Evolutionary conservation across 2,113 vertebrate genomes (phyloP), one percentile per base, ranked within the genome.

Genomic region (Eclectus roratus): DNA sequence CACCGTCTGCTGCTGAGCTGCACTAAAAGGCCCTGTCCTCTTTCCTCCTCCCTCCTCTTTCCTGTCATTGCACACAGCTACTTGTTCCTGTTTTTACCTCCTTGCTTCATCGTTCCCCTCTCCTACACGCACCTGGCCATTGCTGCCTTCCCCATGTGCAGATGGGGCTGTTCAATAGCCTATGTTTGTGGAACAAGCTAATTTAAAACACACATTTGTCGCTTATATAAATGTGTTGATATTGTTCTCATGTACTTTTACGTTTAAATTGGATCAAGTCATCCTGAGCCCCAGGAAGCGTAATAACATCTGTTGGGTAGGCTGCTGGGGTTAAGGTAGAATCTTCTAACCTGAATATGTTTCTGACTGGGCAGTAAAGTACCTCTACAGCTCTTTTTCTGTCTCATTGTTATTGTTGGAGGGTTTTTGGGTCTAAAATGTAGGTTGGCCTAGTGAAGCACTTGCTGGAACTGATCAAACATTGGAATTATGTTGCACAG

Each of bases 171-270:
- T 79, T 90, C 53, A 90, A 35, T 80, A 83, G 46, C 71, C 76
- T 76, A 0, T 50, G 37, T 94, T 88, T 93, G 82, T 80, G 71
- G 83, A 91, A 88, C 0, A 1, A 94, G 77, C 66, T 66, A 58
- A 89, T 80, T 85, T 85, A 80, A 96, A 90, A 2, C 29, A 58
- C 61, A 31, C 11, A 10, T 80, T 94, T 91, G 19, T 61, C 27
- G 81, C 80, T 88, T 50, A 68, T 14, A 74, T 84, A 93, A 91
- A 88, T 53, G 61, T 60, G 55, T 91, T 93, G 87, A 74, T 78
- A 49, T 78, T 74, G 46, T 89, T 78, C 55, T 74, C 70, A 46
- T 13, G 19, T 78, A 71, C 55, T 92, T 85, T 53, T 66, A 28
- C 1, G 5, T 92, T 53, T 84, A 88, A 80, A n/a, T 43, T 92